Percentiles rank a stretch among this genome's conserved stretches.
Evolutionary conservation across 2,888 invertebrate species (phyloP).

Genomic region (Actias luna): DNA sequence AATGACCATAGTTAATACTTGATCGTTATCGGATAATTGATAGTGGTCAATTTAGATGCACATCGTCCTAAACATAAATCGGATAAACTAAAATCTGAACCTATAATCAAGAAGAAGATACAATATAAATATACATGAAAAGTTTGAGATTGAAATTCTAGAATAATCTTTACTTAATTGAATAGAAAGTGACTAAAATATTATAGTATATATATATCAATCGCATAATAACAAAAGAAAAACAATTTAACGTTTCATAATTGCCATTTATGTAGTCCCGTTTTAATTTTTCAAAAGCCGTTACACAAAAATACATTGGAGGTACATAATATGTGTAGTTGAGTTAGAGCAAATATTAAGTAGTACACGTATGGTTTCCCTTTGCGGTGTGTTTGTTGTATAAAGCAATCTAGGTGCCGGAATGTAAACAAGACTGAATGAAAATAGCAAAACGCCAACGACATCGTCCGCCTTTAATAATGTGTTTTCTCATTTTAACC

Average conservation of each 20-base stretch:
- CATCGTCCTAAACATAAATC: too few relatives aligned
- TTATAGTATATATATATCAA: too few relatives aligned
- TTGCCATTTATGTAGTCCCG: too few relatives aligned
- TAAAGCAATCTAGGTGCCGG: background rate
- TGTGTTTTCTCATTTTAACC: background rate
- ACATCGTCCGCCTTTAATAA: background rate
- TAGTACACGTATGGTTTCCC: background rate
- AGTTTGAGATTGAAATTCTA: too few relatives aligned
- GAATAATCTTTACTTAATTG: too few relatives aligned
- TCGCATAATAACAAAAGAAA: too few relatives aligned
- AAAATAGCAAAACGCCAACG: background rate
- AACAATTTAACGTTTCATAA: background rate
- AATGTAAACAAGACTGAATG: background rate
- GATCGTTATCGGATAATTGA: too few relatives aligned
- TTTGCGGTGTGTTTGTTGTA: background rate
- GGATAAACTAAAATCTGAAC: too few relatives aligned
- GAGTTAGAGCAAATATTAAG: background rate
- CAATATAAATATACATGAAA: too few relatives aligned
- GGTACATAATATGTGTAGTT: background rate
- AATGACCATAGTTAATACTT: too few relatives aligned
- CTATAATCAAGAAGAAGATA: too few relatives aligned
- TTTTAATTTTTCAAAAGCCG: background rate
- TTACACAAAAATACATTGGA: background rate
- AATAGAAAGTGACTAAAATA: background rate
- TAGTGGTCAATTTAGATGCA: too few relatives aligned